phyloP scores from a whole-genome alignment of 2,113 vertebrate species.

The Mormyrus lacerda region DNA sequence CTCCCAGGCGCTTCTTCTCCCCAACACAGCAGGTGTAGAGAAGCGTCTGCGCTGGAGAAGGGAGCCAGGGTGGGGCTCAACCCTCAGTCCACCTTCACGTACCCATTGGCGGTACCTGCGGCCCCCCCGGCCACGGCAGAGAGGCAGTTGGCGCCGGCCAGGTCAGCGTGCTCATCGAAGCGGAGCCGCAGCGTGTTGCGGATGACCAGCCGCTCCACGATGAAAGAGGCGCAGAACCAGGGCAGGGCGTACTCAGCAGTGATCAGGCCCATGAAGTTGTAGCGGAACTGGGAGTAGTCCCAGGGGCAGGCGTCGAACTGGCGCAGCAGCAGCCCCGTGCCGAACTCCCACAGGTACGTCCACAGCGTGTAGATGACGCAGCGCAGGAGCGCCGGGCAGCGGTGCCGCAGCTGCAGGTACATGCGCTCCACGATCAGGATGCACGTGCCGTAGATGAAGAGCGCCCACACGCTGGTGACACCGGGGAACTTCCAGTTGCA shows the following conservation, averaged over 20 bases:
- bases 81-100: constrained; percentile 79
- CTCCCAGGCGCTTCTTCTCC: background rate
- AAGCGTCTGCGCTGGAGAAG: background rate
- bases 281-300: constrained; percentile 95
- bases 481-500: constrained; percentile 97
- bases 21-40: background rate
- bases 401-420: constrained; percentile 78
- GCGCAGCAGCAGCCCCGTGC: constrained; percentile 82
- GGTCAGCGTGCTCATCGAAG: constrained; percentile 73
- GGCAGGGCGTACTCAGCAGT: constrained; percentile 93
- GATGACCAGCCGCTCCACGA: constrained; percentile 90
- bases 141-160: constrained; percentile 42
- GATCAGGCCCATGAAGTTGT: constrained; percentile 97
- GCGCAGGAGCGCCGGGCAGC: constrained; percentile 77
- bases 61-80: background rate
- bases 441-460: constrained; percentile 97
- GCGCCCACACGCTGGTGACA: constrained; percentile 94
- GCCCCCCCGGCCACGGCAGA: constrained; percentile 6
- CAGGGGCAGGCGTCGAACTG: constrained; percentile 95
- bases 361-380: constrained; percentile 93
- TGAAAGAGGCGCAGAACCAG: constrained; percentile 92
- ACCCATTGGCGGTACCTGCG: constrained; percentile 67
- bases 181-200: constrained; percentile 86
- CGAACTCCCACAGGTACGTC: constrained; percentile 96
- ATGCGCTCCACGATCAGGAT: constrained; percentile 94